Evolutionary conservation across 2,113 vertebrate genomes (phyloP).

Genomic region (Caloenas nicobarica): DNA sequence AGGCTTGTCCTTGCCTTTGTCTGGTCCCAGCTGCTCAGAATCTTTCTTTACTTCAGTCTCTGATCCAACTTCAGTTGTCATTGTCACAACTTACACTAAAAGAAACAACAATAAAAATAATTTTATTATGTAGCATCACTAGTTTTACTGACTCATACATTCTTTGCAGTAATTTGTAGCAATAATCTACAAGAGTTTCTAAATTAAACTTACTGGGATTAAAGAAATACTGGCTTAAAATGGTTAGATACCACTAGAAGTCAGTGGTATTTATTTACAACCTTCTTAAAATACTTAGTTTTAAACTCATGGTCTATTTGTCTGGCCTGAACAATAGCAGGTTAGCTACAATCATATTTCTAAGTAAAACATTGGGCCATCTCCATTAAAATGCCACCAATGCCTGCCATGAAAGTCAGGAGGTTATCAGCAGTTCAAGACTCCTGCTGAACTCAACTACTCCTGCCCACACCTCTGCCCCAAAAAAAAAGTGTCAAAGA

Average conservation of each 20-base stretch:
- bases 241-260: not conserved
- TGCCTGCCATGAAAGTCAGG: not conserved
- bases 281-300: not conserved
- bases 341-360: not conserved
- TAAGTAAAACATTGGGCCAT: not conserved
- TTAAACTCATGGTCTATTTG: not conserved
- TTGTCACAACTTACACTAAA: conserved; percentile 81
- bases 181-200: not conserved
- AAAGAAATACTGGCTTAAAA: not conserved
- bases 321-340: not conserved
- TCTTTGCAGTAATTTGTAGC: not conserved
- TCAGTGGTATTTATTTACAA: not conserved
- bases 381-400: not conserved
- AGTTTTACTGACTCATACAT: not conserved
- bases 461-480: too few relatives aligned
- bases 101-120: conserved; percentile 18
- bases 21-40: conserved; percentile 69
- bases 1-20: conserved; percentile 62
- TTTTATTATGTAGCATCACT: not conserved
- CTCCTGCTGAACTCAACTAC: too few relatives aligned
- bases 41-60: conserved; percentile 91
- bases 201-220: not conserved
- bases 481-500: too few relatives aligned
- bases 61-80: conserved; percentile 91
- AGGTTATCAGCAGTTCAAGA: too few relatives aligned